Evolutionary conservation across 2,797 vertebrate species (phyloP).

Genomic region (Parotocinclus haroldoi): DNA sequence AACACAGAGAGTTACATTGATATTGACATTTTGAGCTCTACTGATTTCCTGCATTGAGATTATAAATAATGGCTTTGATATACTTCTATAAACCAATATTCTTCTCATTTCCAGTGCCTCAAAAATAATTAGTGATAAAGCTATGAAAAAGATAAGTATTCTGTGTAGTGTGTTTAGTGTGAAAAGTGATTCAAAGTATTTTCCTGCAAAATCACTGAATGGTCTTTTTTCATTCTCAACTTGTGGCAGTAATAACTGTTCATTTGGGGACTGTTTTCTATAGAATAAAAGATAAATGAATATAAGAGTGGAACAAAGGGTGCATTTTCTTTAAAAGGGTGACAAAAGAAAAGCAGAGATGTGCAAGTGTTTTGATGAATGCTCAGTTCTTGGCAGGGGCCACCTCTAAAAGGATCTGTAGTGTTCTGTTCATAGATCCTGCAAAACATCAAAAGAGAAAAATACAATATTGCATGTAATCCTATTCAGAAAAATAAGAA

Average conservation of each 20-base stretch:
- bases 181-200: neutral
- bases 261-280: slow-evolving; percentile 24
- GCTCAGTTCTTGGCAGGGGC: slow-evolving; percentile 74
- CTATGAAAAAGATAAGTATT: neutral
- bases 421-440: slow-evolving; percentile 76
- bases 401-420: slow-evolving; percentile 91
- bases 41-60: no score
- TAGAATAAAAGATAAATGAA: slow-evolving; percentile 33
- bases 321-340: slow-evolving; percentile 3
- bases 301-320: slow-evolving; percentile 31
- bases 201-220: slow-evolving; percentile 7
- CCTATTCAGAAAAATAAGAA: neutral
- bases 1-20: no score
- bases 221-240: slow-evolving; percentile 18
- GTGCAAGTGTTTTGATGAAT: slow-evolving; percentile 5
- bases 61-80: no score
- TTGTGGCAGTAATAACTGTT: slow-evolving; percentile 7
- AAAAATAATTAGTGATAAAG: neutral
- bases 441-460: slow-evolving; percentile 45
- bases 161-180: neutral
- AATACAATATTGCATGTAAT: neutral
- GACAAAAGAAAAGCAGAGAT: slow-evolving; percentile 18
- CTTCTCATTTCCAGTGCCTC: neutral
- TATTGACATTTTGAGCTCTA: no score
- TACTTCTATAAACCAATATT: no score